Percentiles rank a stretch among this genome's conserved stretches.
Evolutionary conservation across 2,888 invertebrate species (phyloP).

Genomic region (Andrena dorsata): DNA sequence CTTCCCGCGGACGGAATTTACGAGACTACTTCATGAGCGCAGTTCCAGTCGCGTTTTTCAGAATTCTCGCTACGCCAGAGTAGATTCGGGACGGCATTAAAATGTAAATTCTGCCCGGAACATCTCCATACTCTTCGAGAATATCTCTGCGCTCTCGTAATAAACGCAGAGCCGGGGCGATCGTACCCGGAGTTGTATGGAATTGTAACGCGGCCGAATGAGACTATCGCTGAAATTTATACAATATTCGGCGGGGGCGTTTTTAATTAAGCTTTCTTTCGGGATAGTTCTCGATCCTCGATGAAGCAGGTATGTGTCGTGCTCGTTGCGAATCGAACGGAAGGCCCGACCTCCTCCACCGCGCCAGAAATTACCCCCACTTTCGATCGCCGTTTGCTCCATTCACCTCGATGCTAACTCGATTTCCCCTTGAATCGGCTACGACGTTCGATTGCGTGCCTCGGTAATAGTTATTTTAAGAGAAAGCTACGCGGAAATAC

Average conservation of each 20-base stretch:
- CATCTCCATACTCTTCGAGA: conserved; percentile 52
- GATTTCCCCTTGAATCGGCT: conserved; percentile 48
- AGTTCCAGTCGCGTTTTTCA: conserved; percentile 38
- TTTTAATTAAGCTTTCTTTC: conserved; percentile 28
- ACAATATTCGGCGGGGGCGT: conserved; percentile 10
- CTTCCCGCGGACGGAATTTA: conserved; percentile 21
- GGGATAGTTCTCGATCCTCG: neutral
- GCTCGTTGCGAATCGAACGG: conserved; percentile 38
- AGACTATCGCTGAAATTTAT: conserved; percentile 20
- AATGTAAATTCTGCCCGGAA: conserved; percentile 45
- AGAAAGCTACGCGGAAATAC: conserved; percentile 20
- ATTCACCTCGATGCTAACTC: conserved; percentile 54
- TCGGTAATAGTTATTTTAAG: conserved; percentile 48
- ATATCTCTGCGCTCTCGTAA: conserved; percentile 24
- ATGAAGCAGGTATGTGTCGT: conserved; percentile 18
- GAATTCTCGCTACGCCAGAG: conserved; percentile 22
- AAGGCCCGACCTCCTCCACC: conserved; percentile 21
- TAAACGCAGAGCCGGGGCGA: conserved; percentile 50
- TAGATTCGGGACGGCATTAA: conserved; percentile 53
- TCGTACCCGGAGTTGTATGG: conserved; percentile 31
- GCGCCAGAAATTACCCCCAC: conserved; percentile 49
- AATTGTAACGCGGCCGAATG: conserved; percentile 48
- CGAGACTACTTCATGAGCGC: conserved; percentile 11
- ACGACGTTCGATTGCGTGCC: conserved; percentile 45
- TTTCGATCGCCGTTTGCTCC: conserved; percentile 28